These are phyloP conservation scores for Brachyalestes nurse DNA, from an alignment of 2,797 vertebrate species.

Conservation along the genomic window DNA sequence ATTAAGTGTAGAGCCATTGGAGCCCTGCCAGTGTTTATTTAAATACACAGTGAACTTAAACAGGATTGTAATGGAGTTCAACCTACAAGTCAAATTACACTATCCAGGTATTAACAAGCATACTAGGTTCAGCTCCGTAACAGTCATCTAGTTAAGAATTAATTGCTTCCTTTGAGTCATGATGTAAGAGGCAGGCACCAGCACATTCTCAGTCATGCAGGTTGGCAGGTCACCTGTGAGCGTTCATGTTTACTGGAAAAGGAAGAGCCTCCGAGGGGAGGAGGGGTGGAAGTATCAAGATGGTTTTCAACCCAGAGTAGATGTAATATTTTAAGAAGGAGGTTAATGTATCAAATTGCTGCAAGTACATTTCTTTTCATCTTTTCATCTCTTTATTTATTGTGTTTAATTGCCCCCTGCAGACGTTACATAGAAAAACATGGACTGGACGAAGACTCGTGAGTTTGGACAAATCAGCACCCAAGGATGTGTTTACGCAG, in stretches of 20 bases:
- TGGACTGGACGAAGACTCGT: conserved; percentile 73
- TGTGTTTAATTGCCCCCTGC: conserved; percentile 31
- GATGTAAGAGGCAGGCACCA: conserved; percentile 13
- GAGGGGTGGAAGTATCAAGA: neutral
- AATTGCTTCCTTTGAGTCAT: neutral
- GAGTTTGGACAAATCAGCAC: conserved; percentile 56
- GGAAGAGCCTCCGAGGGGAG: neutral
- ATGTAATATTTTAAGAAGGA: neutral
- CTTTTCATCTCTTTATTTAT: conserved; percentile 1
- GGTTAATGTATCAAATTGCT: neutral
- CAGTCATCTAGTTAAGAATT: neutral
- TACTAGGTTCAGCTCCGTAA: neutral
- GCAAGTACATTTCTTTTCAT: neutral
- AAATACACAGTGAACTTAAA: neutral
- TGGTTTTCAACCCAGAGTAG: neutral
- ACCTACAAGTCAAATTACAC: neutral
- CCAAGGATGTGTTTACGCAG: conserved; percentile 44
- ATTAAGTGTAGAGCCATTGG: neutral
- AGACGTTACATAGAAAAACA: conserved; percentile 84
- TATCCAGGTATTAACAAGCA: neutral
- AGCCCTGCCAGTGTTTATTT: conserved; percentile 8
- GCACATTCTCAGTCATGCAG: conserved; percentile 18
- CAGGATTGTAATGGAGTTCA: neutral
- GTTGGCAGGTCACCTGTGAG: conserved; percentile 11
- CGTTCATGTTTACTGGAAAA: neutral